Evolutionary conservation across 2,888 invertebrate species (phyloP).

Genomic region (Melanotus villosus): DNA sequence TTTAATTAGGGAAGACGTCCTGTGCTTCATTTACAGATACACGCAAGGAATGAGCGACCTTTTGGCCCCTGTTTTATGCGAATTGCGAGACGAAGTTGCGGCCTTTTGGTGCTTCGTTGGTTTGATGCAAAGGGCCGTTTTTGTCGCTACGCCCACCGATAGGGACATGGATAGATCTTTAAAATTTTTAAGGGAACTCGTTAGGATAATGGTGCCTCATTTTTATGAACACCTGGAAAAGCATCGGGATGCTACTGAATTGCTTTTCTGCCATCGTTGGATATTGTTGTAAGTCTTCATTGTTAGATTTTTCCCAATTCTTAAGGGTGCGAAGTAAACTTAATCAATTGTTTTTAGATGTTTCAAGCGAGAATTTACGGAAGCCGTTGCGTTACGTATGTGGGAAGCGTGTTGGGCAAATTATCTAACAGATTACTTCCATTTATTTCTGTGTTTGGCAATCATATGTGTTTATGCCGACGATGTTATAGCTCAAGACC

Average conservation of each 20-base stretch:
- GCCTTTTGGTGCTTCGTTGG: conserved; percentile 99
- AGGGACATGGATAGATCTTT: conserved; percentile 95
- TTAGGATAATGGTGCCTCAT: conserved; percentile 90
- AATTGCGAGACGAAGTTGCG: conserved; percentile 95
- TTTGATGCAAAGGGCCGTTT: conserved; percentile 94
- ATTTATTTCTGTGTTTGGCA: conserved; percentile 93
- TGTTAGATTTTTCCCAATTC: not conserved
- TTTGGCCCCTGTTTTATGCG: conserved; percentile 91
- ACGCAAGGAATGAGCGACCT: conserved; percentile 98
- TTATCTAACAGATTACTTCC: conserved; percentile 96
- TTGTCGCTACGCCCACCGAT: conserved; percentile 95
- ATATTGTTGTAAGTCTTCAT: conserved; percentile 81
- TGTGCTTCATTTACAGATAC: conserved; percentile 68
- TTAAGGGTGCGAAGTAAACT: too few relatives aligned
- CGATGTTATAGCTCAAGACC: conserved; percentile 92
- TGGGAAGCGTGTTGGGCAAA: conserved; percentile 99
- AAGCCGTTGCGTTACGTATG: conserved; percentile 89
- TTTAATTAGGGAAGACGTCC: conserved; percentile 10
- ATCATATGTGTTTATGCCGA: conserved; percentile 94
- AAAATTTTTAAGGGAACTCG: conserved; percentile 87
- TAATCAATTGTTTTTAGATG: conserved; percentile 72
- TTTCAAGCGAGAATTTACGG: conserved; percentile 93
- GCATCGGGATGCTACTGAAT: conserved; percentile 89
- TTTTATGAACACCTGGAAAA: conserved; percentile 89
- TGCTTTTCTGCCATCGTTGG: conserved; percentile 96